Evolutionary conservation across 1,140 invertebrate species (phyloP).

Genomic region (Musca domestica): DNA sequence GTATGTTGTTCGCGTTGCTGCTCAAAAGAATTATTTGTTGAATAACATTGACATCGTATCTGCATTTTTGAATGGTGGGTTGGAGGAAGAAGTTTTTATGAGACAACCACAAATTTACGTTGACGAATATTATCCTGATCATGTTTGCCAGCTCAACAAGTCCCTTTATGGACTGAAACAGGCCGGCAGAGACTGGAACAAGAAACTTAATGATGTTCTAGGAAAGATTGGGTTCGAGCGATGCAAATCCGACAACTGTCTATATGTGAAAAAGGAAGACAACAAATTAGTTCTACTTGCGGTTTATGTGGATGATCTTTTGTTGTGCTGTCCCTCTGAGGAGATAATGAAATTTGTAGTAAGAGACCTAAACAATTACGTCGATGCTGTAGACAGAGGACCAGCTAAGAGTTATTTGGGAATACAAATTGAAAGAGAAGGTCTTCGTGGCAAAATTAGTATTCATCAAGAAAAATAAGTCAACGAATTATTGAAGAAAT

Average conservation of each 20-base stretch:
- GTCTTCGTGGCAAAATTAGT: neutral
- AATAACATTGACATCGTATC: constrained; percentile 46
- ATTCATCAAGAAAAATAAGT: neutral
- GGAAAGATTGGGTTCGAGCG: too few relatives aligned
- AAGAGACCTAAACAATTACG: constrained; percentile 21
- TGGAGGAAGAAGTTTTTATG: constrained; percentile 51
- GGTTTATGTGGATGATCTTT: too few relatives aligned
- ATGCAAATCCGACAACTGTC: constrained; percentile 32
- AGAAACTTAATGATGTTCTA: too few relatives aligned
- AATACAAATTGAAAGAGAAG: neutral
- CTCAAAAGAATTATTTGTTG: too few relatives aligned
- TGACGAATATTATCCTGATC: constrained; percentile 24
- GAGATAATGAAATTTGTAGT: constrained; percentile 21
- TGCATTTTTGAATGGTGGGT: constrained; percentile 48
- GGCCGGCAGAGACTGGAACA: too few relatives aligned
- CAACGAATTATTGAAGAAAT: neutral
- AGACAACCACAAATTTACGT: constrained; percentile 3
- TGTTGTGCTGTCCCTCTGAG: too few relatives aligned
- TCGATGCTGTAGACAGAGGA: too few relatives aligned
- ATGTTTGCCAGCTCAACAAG: constrained; percentile 39
- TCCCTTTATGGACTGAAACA: constrained; percentile 47
- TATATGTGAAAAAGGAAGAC: constrained; percentile 39
- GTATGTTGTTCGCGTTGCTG: too few relatives aligned
- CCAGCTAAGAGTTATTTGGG: neutral
- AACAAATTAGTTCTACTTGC: too few relatives aligned